Conservation (phyloP, 2,888 invertebrate genomes). For the Drosophila rellima region DNA sequence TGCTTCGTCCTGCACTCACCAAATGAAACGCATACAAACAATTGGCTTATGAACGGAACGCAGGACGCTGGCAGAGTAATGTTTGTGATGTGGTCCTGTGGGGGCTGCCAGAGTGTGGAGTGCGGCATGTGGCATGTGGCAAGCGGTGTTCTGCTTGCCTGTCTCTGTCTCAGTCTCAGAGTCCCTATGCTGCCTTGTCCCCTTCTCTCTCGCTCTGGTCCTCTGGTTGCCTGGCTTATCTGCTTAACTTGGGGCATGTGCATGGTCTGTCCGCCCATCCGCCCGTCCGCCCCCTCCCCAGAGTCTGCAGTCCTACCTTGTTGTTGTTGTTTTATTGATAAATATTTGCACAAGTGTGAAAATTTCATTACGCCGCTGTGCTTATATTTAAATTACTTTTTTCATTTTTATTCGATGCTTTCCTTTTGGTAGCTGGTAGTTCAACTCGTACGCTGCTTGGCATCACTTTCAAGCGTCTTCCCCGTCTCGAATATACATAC, state of each 20-base stretch:
- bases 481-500: slow-evolving; percentile 36
- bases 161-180: slow-evolving; percentile 18
- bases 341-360: slow-evolving; percentile 84
- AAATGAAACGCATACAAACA: slow-evolving; percentile 78
- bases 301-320: slow-evolving; percentile 24
- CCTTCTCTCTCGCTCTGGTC: slow-evolving; percentile 5
- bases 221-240: slow-evolving; percentile 69
- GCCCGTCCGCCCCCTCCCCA: slow-evolving; percentile 16
- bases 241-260: slow-evolving; percentile 75
- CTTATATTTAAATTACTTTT: slow-evolving; percentile 83
- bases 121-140: slow-evolving; percentile 17
- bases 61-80: slow-evolving; percentile 45
- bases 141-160: slow-evolving; percentile 25
- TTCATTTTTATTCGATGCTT: slow-evolving; percentile 40
- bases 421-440: slow-evolving; percentile 27
- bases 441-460: slow-evolving; percentile 46
- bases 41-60: slow-evolving; percentile 76
- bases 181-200: neutral
- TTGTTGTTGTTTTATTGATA: slow-evolving; percentile 74
- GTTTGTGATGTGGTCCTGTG: slow-evolving; percentile 53
- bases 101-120: slow-evolving; percentile 17
- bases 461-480: slow-evolving; percentile 66
- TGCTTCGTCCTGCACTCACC: slow-evolving; percentile 71
- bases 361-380: slow-evolving; percentile 82
- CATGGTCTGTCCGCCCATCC: slow-evolving; percentile 30